Base-by-base conservation (phyloP, 1,140 invertebrate genomes). In the Phocides pigmalion region DNA sequence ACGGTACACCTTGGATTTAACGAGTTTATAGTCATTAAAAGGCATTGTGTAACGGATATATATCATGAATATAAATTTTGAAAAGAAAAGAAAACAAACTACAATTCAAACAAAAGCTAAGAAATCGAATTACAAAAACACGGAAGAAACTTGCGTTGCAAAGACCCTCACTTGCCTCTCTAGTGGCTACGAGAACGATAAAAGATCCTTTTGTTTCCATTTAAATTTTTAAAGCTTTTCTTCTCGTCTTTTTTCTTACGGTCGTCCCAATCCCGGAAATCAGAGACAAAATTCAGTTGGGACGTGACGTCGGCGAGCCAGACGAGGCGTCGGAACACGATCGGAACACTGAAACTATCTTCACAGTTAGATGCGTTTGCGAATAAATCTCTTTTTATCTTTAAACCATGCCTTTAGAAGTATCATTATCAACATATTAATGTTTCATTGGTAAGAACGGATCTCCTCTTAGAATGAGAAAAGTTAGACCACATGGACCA, bases 231-330 rank as follows among this genome's bases (percentile, higher is more conserved):
- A 42, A 42, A 19, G 15, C 15, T 6, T 42, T 42, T 4, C 41
- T 42, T 35, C 25, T 37, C 11, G 15, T 17, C 15, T 37, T 37
- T 35, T 35, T 17, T 51, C 28, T 51, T 51, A 11, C 14, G 28
- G 25, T 51, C 4, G 17, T 22, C 8, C 32, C 14, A 35, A 20
- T n/a, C 9, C 49, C 49, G 49, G 32, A 51, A 37, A 51, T 19
- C 49, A 37, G 32, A 37, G 49, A 17, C 32, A 51, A 39, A 51
- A 51, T 51, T 51, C 32, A 37, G 28, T 35, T 25, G 15, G 16
- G 14, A 37, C 49, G 49, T 51, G 49, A 35, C 28, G 28, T 37
- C 28, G 8, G 49, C 49, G n/a, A 4, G n/a, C 49, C 32, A 37
- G 25, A 35, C 41, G 16, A 35, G 9, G 3, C 32, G 32, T 9